Conservation (phyloP, 2,113 vertebrate species). For the Agapornis roseicollis region DNA sequence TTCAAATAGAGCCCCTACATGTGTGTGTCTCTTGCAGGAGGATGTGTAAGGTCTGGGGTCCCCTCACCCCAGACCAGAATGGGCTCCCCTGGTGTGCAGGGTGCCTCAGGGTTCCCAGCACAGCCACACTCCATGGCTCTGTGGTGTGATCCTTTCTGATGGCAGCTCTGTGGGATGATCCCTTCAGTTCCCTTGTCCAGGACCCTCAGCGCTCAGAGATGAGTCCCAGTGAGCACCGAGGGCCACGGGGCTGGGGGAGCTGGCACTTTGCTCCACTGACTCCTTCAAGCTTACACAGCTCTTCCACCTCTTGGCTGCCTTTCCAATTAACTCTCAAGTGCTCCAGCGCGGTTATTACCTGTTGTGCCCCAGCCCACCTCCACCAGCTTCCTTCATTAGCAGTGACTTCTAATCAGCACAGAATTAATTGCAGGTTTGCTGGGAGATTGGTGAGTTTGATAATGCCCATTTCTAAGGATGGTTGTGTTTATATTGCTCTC, state of each 20-base stretch:
- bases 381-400: constrained; percentile 22
- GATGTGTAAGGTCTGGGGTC: background rate
- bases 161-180: background rate
- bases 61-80: background rate
- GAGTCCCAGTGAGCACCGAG: rapidly evolving
- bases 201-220: rapidly evolving
- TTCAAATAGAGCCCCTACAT: background rate
- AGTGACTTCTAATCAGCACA: background rate
- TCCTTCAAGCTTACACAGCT: background rate
- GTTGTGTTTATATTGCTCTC: background rate
- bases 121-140: background rate
- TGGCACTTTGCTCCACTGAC: background rate
- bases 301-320: background rate
- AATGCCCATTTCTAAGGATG: background rate
- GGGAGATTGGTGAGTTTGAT: background rate
- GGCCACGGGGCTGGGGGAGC: background rate
- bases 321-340: background rate
- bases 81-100: background rate
- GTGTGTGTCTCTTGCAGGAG: background rate
- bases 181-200: background rate
- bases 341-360: background rate
- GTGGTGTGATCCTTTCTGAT: background rate
- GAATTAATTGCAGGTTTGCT: constrained; percentile 10
- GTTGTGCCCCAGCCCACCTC: background rate
- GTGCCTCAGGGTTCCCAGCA: background rate